Conservation (phyloP, 1,140 invertebrate genomes). For the Listronotus oregonensis region DNA sequence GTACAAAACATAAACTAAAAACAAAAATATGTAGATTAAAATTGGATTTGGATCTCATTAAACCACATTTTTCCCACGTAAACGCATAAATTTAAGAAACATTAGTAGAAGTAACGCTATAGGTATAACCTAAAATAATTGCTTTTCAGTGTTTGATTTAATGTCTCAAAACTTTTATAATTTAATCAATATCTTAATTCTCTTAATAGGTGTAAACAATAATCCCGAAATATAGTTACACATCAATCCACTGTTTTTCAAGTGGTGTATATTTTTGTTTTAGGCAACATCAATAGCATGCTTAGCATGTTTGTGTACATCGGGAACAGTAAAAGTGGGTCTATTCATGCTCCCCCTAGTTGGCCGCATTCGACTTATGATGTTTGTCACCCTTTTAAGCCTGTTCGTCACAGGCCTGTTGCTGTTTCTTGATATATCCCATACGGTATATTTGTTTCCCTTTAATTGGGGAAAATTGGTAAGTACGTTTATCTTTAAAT, state of each 20-base stretch:
- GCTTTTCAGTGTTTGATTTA: no score
- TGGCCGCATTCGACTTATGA: conserved; percentile 69
- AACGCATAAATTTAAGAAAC: no score
- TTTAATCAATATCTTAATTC: no score
- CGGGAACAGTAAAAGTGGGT: conserved; percentile 75
- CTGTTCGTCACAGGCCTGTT: conserved; percentile 78
- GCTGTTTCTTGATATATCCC: conserved; percentile 83
- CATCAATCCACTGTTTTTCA: not conserved
- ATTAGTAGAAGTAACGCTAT: no score
- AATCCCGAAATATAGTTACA: conserved; percentile 10
- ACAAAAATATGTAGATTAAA: no score
- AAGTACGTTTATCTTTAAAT: conserved; percentile 51
- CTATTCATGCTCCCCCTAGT: conserved; percentile 76
- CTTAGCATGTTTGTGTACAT: conserved; percentile 74
- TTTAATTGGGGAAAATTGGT: conserved; percentile 83
- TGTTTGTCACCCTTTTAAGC: conserved; percentile 81
- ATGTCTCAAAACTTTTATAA: no score
- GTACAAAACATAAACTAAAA: no score
- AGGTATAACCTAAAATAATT: no score
- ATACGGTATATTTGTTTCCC: conserved; percentile 78
- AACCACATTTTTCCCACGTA: no score
- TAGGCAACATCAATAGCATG: conserved; percentile 77
- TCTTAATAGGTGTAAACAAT: no score
- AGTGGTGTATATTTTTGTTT: conserved; percentile 39
- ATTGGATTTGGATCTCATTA: no score